phyloP scores from a whole-genome alignment of 2,888 invertebrate genomes.

The Hydroisotoma schaefferi region DNA sequence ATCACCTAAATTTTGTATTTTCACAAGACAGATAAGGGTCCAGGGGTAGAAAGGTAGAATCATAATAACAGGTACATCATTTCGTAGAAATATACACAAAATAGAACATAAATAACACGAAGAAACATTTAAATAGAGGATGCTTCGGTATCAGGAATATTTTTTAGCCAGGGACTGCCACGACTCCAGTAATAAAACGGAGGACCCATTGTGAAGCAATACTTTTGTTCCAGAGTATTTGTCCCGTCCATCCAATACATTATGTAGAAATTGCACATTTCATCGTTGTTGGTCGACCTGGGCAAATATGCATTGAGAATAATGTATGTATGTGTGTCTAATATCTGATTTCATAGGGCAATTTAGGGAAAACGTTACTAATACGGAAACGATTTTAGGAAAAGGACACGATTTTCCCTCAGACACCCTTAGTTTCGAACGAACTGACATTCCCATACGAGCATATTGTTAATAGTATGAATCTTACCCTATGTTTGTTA shows the following conservation, averaged over 20 bases:
- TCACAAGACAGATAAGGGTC: not conserved
- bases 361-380: too few relatives aligned
- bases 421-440: too few relatives aligned
- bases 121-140: constrained; percentile 56
- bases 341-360: not conserved
- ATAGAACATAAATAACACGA: not conserved
- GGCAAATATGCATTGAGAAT: constrained; percentile 12
- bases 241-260: constrained; percentile 85
- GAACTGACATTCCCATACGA: too few relatives aligned
- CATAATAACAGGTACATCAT: not conserved
- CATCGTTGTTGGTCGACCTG: constrained; percentile 78
- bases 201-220: constrained; percentile 79
- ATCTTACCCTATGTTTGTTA: constrained; percentile 71
- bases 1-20: too few relatives aligned
- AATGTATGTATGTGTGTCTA: not conserved
- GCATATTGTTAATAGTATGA: too few relatives aligned
- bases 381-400: too few relatives aligned
- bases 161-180: constrained; percentile 62
- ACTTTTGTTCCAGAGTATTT: constrained; percentile 70
- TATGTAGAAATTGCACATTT: constrained; percentile 94
- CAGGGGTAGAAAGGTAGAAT: not conserved
- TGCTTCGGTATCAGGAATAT: constrained; percentile 73
- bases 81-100: not conserved
- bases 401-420: too few relatives aligned
- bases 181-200: constrained; percentile 76